Evolutionary conservation across 2,113 vertebrate species (phyloP).

Genomic region (Actinemys pallida): DNA sequence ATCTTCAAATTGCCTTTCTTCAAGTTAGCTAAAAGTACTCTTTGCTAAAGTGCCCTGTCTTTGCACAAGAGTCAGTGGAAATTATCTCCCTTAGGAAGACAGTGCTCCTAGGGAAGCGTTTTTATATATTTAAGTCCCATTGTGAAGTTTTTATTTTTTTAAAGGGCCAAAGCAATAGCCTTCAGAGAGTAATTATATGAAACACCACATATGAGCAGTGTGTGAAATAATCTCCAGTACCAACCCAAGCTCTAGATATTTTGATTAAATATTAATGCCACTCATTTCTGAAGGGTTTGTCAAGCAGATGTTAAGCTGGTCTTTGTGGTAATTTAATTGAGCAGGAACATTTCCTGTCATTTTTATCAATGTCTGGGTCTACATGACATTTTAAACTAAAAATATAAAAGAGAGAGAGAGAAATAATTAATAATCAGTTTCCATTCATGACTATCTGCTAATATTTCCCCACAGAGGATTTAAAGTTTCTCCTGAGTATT

Average conservation of each 20-base stretch:
- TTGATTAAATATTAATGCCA: slow-evolving; percentile 84
- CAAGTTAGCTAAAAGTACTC: background rate
- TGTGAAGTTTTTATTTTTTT: slow-evolving; percentile 64
- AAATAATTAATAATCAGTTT: slow-evolving; percentile 82
- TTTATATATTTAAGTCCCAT: slow-evolving; percentile 64
- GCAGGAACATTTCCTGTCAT: slow-evolving; percentile 82
- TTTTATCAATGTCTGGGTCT: slow-evolving; percentile 82
- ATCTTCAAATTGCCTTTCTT: background rate
- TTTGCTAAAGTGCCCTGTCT: background rate
- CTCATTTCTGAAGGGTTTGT: slow-evolving; percentile 71
- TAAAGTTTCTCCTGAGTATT: slow-evolving; percentile 79
- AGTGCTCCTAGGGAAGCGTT: slow-evolving; percentile 14
- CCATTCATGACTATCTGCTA: slow-evolving; percentile 78
- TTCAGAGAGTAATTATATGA: slow-evolving; percentile 76
- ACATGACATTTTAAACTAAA: slow-evolving; percentile 79
- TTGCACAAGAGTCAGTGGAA: background rate
- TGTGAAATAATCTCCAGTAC: slow-evolving; percentile 78
- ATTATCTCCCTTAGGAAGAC: background rate
- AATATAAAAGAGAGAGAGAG: slow-evolving; percentile 75
- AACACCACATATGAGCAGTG: slow-evolving; percentile 75
- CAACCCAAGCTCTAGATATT: slow-evolving; percentile 73
- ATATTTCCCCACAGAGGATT: slow-evolving; percentile 78
- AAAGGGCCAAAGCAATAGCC: slow-evolving; percentile 45
- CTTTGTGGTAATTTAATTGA: slow-evolving; percentile 79
- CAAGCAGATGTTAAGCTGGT: slow-evolving; percentile 80